A percentile compares a stretch with the other conserved stretches of the same genome.
These are phyloP conservation scores for Tachystola acroxantha DNA, from an alignment of 2,888 invertebrate genomes.

Conservation along the genomic window DNA sequence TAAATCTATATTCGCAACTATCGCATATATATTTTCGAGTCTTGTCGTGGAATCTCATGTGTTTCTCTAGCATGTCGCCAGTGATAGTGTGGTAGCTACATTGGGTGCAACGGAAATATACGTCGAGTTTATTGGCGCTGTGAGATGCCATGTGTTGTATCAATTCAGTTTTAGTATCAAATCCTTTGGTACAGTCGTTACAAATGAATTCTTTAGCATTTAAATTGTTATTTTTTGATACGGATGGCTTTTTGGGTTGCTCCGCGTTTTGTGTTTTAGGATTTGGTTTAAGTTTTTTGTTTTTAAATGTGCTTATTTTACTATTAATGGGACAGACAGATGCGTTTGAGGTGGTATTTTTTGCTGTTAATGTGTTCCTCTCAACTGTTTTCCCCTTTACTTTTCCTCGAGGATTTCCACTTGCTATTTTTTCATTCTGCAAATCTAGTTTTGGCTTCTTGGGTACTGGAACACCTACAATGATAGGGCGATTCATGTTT, in stretches of 20 bases:
- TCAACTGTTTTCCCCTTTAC: not conserved
- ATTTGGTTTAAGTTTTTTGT: not conserved
- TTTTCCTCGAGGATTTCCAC: not conserved
- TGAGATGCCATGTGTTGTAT: constrained; percentile 2
- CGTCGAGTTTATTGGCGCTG: not conserved
- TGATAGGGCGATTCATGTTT: too few relatives aligned
- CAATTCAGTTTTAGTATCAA: not conserved
- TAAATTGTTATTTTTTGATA: not conserved
- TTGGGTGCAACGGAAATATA: not conserved
- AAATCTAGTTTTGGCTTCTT: not conserved
- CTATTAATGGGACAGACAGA: not conserved
- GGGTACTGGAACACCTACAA: not conserved
- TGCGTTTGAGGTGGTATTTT: too few relatives aligned
- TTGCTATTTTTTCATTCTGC: not conserved
- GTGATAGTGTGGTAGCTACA: not conserved
- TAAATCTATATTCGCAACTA: not conserved
- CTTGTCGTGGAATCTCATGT: not conserved
- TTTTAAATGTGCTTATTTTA: not conserved
- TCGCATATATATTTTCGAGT: not conserved
- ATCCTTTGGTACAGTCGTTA: constrained; percentile 1
- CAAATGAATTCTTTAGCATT: constrained; percentile 1
- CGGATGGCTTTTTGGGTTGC: not conserved
- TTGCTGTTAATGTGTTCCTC: not conserved
- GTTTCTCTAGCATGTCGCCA: not conserved
- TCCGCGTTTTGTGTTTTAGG: not conserved